These are phyloP conservation scores for Gambusia holbrooki DNA, from an alignment of 2,113 vertebrate species.

Conservation along the genomic window DNA sequence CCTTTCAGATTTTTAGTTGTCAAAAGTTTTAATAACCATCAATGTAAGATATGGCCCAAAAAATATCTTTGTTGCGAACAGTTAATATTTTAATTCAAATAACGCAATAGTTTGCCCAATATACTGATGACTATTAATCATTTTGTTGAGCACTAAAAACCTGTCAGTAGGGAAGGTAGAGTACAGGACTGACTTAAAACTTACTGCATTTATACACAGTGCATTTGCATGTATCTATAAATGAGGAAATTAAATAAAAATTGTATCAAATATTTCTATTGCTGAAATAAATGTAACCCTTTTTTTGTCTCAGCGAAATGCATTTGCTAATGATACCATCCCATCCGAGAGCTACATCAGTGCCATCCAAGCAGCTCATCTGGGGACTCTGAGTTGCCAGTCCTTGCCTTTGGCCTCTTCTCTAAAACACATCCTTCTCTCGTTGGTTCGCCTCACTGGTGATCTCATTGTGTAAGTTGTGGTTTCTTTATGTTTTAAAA, in stretches of 20 bases:
- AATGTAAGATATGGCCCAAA: too few species aligned
- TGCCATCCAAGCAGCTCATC: conserved; percentile 94
- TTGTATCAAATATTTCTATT: not conserved
- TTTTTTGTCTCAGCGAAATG: conserved; percentile 85
- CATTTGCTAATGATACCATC: conserved; percentile 97
- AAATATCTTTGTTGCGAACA: too few species aligned
- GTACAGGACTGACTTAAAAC: not conserved
- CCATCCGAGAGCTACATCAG: conserved; percentile 98
- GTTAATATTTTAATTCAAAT: too few species aligned
- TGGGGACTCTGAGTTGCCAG: conserved; percentile 93
- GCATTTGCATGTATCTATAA: not conserved
- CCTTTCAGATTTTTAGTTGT: too few species aligned
- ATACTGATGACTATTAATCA: too few species aligned
- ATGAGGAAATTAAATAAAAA: not conserved
- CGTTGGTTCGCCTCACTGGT: conserved; percentile 93
- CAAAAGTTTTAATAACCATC: too few species aligned
- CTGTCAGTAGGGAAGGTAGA: not conserved
- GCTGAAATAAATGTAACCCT: not conserved
- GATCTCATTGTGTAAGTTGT: conserved; percentile 95
- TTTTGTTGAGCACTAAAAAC: not conserved
- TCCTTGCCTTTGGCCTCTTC: conserved; percentile 92
- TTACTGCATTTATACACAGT: too few species aligned
- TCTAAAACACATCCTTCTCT: conserved; percentile 94
- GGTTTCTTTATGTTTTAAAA: not conserved
- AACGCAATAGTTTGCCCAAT: too few species aligned